Conservation (phyloP, 2,888 invertebrate species). For the Dasysyrphus albostriatus region DNA sequence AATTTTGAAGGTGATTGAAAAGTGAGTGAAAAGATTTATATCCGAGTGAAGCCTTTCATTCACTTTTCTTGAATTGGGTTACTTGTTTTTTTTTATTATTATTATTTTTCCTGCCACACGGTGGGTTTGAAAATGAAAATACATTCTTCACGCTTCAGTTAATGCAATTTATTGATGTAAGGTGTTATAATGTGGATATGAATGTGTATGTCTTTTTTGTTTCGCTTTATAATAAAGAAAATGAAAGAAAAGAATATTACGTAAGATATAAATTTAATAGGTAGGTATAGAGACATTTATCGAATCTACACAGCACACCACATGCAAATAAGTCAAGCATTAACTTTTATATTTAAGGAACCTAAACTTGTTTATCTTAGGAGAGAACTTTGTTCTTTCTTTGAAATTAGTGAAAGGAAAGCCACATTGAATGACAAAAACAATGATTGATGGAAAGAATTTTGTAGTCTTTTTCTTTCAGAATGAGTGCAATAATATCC, state of each 20-base stretch:
- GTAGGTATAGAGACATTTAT: neutral
- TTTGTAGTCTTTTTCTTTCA: no score
- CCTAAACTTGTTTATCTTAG: neutral
- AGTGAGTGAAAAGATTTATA: neutral
- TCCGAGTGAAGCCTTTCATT: constrained; percentile 18
- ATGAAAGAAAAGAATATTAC: constrained; percentile 17
- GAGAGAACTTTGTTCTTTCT: no score
- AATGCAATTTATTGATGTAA: constrained; percentile 4
- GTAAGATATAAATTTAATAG: constrained; percentile 4
- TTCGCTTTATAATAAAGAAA: constrained; percentile 16
- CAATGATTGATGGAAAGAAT: no score
- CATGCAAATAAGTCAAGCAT: neutral
- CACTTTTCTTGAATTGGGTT: neutral
- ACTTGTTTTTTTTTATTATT: neutral
- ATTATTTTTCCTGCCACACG: neutral
- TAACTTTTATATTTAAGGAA: neutral
- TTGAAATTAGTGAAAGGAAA: no score
- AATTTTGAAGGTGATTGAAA: neutral
- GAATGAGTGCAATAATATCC: no score
- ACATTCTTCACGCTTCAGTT: constrained; percentile 32
- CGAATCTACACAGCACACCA: no score
- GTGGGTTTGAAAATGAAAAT: constrained; percentile 30
- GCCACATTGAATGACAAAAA: no score
- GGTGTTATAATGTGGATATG: neutral
- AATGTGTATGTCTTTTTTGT: neutral